Base-by-base conservation (phyloP, 2,888 invertebrate species). In the Steinernema hermaphroditum region DNA sequence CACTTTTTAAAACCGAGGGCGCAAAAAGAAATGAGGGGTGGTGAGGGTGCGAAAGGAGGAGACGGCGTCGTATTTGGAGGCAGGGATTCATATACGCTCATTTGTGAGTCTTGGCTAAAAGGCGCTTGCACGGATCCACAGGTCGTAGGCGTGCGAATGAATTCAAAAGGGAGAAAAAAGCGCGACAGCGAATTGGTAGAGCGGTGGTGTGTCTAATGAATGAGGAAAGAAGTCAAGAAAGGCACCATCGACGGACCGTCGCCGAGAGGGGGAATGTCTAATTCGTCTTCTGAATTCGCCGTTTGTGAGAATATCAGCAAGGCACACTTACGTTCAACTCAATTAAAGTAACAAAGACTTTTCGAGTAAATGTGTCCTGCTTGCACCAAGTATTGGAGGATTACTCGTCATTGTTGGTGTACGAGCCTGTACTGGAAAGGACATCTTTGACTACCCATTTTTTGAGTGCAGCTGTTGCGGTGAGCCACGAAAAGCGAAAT, bases 311-410 rank as follows among this genome's bases (percentile, higher is more conserved):
- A 62, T 62, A 32, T 62, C 54, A 54, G 29, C 32, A 22, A 22
- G 22, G 50, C 50, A 50, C 50, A 50, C 50, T 50, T 62, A 29
- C 62, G 32, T 32, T 62, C 62, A 62, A 62, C 29, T 29, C 62
- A 62, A 62, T 62, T 29, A 62, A 16, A 32, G 29, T 32, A 62
- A 62, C 62, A 62, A 62, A 62, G 62, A 62, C 32, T 62, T 32
- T 8, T 1, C 12, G 32, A n/a, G 62, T 14, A 32, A 62, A 29
- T 62, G 62, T 62, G 32, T 27, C 34, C 27, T 62, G 16, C 19
- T 24, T 27, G 29, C 62, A 62, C 16, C 34, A 14, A 2, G 19
- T 54, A 54, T 24, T 54, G 27, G 14, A 24, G 27, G n/a, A n/a
- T n/a, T n/a, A n/a, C n/a, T n/a, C n/a, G n/a, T n/a, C n/a, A n/a